phyloP scores from a whole-genome alignment of 2,797 vertebrate genomes.

The Ispidina picta region DNA sequence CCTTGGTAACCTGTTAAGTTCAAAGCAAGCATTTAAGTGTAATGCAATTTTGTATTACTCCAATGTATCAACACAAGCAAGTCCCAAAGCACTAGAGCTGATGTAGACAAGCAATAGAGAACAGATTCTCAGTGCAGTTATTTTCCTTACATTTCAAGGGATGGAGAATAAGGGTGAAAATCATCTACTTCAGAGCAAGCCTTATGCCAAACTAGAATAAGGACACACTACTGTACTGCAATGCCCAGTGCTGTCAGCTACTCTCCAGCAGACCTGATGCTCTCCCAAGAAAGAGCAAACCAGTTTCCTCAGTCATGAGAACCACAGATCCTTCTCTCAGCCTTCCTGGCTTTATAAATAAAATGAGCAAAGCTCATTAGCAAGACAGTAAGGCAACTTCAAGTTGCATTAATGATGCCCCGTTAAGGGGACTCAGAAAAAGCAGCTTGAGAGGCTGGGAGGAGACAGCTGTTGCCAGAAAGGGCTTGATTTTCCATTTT shows the following conservation, averaged over 20 bases:
- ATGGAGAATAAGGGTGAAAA: not conserved
- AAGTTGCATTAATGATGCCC: conserved; percentile 32
- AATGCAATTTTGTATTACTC: not conserved
- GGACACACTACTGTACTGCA: fast-evolving
- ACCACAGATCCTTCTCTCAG: not conserved
- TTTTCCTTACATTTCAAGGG: not conserved
- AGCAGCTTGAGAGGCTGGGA: not conserved
- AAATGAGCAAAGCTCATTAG: conserved; percentile 36
- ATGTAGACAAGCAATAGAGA: not conserved
- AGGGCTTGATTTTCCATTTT: conserved; percentile 15
- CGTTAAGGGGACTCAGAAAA: conserved; percentile 7
- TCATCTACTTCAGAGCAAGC: not conserved
- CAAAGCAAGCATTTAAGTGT: not conserved
- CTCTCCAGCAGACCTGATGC: not conserved
- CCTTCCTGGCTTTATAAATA: not conserved
- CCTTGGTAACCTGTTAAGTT: not conserved
- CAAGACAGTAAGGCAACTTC: not conserved
- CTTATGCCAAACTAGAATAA: not conserved
- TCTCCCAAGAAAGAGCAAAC: not conserved
- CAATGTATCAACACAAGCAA: not conserved
- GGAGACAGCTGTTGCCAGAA: conserved; percentile 29
- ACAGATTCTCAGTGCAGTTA: not conserved
- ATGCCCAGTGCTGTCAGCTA: not conserved
- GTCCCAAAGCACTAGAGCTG: not conserved
- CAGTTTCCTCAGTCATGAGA: not conserved